phyloP scores from a whole-genome alignment of 30 jellyfish, hydroid and myxozoan genomes.

The Aurelia aurita region DNA sequence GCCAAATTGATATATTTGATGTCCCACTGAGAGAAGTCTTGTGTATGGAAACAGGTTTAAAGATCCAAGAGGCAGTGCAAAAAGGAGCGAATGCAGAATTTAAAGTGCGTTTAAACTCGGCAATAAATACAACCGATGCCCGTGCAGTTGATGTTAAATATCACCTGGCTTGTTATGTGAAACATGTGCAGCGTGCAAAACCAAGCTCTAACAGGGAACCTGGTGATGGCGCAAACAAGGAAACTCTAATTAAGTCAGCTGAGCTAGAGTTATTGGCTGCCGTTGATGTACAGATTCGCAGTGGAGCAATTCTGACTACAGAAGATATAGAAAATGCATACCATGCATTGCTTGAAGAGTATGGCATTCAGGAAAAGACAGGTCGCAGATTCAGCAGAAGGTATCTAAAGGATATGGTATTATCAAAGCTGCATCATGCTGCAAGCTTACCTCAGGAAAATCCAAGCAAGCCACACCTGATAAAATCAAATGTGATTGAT shows the following conservation, averaged over 20 bases:
- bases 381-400: conserved; percentile 6
- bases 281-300: conserved; percentile 5
- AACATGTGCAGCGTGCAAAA: conserved; percentile 1
- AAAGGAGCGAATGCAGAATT: conserved; percentile 8
- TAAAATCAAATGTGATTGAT: background rate
- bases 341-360: conserved; percentile 9
- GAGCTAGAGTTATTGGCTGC: conserved; percentile 2
- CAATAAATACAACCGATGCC: conserved; percentile 9
- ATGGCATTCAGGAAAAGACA: background rate
- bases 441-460: background rate
- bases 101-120: background rate
- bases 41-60: background rate
- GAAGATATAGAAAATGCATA: background rate
- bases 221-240: background rate
- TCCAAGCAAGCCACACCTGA: background rate
- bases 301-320: conserved; percentile 2
- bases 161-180: background rate
- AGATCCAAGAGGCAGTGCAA: conserved; percentile 1
- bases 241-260: background rate
- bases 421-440: conserved; percentile 7
- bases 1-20: background rate
- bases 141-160: conserved; percentile 4
- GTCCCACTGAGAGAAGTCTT: conserved; percentile 1
- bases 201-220: background rate
- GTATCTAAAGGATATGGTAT: background rate